A percentile compares a stretch with the other conserved stretches of the same genome.
Conservation (phyloP, 2,888 invertebrate species). For the Rhogogaster chlorosoma region DNA sequence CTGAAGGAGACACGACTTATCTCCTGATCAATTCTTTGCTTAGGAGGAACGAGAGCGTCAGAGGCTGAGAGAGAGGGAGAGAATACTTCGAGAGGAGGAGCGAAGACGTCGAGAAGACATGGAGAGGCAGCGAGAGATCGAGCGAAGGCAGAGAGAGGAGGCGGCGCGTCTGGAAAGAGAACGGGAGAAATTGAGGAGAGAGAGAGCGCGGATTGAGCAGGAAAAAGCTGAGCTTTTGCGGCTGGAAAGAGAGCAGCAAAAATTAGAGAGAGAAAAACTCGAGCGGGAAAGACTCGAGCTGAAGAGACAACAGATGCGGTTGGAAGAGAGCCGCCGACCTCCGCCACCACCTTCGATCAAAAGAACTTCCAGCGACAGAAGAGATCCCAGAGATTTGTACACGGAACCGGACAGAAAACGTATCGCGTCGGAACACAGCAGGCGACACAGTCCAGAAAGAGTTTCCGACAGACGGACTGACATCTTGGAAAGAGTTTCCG, state of each 20-base stretch:
- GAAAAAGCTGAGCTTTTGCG: constrained; percentile 92
- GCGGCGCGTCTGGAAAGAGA: constrained; percentile 90
- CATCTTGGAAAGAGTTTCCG: constrained; percentile 73
- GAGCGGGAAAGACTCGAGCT: constrained; percentile 91
- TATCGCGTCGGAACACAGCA: constrained; percentile 70
- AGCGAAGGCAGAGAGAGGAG: constrained; percentile 91
- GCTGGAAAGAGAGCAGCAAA: constrained; percentile 91
- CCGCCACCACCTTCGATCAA: constrained; percentile 71
- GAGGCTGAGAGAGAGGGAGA: constrained; percentile 87
- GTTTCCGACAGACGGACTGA: constrained; percentile 71
- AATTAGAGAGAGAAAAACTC: constrained; percentile 85
- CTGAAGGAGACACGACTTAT: neutral
- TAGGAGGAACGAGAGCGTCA: constrained; percentile 88
- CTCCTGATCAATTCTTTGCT: neutral
- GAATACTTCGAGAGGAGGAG: constrained; percentile 89
- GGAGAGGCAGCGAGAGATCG: constrained; percentile 88
- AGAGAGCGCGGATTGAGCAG: constrained; percentile 92
- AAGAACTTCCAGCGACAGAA: constrained; percentile 71
- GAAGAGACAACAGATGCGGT: constrained; percentile 87
- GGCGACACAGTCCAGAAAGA: constrained; percentile 73
- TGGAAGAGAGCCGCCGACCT: constrained; percentile 71
- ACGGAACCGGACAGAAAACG: constrained; percentile 74
- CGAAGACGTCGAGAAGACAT: constrained; percentile 89
- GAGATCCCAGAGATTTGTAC: constrained; percentile 73
- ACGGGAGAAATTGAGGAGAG: constrained; percentile 89